Evolutionary conservation across 2,888 invertebrate species (phyloP).

Genomic region (Trachelus stipa): DNA sequence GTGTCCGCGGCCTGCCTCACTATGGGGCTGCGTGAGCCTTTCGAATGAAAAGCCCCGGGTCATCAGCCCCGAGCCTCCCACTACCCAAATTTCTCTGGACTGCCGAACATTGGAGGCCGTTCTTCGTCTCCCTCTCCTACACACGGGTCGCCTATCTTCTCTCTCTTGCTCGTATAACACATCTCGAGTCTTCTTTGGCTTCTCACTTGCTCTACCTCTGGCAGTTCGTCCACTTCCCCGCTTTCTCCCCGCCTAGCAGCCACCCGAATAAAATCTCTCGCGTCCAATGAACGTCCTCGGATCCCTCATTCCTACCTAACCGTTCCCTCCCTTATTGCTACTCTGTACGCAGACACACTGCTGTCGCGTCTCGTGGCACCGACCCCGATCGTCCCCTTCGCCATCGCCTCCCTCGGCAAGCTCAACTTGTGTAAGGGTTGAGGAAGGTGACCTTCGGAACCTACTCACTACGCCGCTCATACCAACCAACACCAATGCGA

Average conservation of each 20-base stretch:
- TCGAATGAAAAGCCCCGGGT: slow-evolving; percentile 52
- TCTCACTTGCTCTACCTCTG: background rate
- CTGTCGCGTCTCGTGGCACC: background rate
- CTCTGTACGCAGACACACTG: background rate
- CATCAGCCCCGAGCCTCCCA: slow-evolving; percentile 49
- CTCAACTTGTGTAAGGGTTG: slow-evolving; percentile 46
- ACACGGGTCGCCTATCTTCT: background rate
- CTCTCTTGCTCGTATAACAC: background rate
- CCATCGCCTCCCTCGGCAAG: slow-evolving; percentile 10
- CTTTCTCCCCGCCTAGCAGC: background rate
- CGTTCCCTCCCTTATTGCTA: slow-evolving; percentile 1
- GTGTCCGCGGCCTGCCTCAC: slow-evolving; percentile 61
- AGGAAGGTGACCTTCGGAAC: slow-evolving; percentile 50
- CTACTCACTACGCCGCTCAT: background rate
- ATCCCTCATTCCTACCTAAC: background rate
- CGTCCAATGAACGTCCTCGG: background rate
- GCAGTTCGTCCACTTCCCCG: background rate
- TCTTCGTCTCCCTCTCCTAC: slow-evolving; percentile 19
- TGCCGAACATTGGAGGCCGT: slow-evolving; percentile 11
- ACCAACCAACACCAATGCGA: background rate
- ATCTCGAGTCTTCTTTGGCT: background rate
- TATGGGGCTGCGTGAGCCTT: slow-evolving; percentile 61
- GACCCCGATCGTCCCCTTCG: background rate
- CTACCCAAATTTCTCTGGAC: slow-evolving; percentile 10
- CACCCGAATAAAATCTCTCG: background rate